Conservation (phyloP, 2,113 vertebrate genomes). For the Nipponia nippon region DNA sequence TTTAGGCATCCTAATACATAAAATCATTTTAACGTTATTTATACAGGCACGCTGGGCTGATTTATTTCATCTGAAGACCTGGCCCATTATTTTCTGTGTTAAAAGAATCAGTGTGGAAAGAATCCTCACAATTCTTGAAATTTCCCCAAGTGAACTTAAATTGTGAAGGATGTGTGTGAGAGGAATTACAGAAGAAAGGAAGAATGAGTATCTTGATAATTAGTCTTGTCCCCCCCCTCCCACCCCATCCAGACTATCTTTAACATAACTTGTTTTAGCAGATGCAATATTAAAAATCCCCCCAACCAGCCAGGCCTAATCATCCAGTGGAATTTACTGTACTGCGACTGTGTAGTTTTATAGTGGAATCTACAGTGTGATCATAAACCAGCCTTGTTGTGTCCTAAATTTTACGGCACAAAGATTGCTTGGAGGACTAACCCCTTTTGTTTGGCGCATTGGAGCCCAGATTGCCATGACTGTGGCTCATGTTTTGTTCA, state of each 20-base stretch:
- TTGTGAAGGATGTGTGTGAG: background rate
- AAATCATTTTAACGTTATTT: background rate
- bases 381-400: slow-evolving; percentile 26
- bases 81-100: background rate
- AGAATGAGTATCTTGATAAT: background rate
- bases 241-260: background rate
- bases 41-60: background rate
- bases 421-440: slow-evolving; percentile 45
- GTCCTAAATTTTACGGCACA: slow-evolving; percentile 33
- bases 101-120: background rate
- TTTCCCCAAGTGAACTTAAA: background rate
- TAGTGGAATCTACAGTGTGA: background rate
- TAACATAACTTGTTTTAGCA: background rate
- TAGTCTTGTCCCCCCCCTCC: background rate
- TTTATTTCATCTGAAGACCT: background rate
- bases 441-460: slow-evolving; percentile 36
- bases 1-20: background rate
- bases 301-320: background rate
- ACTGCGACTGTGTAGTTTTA: background rate
- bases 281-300: background rate
- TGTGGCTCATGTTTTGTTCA: slow-evolving; percentile 32
- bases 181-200: background rate
- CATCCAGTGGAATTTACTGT: background rate
- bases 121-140: background rate
- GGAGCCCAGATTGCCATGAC: slow-evolving; percentile 43